These are phyloP conservation scores for Diadema setosum DNA, from an alignment of 35 echinoderm and acorn worm genomes.

Conservation along the genomic window DNA sequence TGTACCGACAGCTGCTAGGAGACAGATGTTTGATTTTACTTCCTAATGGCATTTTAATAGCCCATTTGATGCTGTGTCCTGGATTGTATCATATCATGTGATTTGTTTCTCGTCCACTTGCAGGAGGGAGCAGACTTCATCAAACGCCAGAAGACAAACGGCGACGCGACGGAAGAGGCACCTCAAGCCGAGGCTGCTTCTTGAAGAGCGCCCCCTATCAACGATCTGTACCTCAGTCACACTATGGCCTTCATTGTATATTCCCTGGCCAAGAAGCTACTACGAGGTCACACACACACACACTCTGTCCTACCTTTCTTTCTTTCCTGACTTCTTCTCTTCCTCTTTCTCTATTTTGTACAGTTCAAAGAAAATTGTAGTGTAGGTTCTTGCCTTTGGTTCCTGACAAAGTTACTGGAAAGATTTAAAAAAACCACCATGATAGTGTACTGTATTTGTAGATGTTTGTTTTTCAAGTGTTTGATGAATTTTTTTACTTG, in stretches of 20 bases:
- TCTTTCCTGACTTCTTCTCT: too few species aligned
- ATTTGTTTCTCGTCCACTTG: neutral
- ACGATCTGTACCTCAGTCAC: neutral
- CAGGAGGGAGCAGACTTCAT: slow-evolving; percentile 40
- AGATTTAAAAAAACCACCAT: too few species aligned
- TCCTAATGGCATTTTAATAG: too few species aligned
- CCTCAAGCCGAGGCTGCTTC: neutral
- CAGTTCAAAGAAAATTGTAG: neutral
- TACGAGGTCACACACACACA: slow-evolving; percentile 14
- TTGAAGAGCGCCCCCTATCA: neutral
- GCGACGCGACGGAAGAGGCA: slow-evolving; percentile 35
- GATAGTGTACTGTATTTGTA: slow-evolving; percentile 23
- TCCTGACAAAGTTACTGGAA: neutral
- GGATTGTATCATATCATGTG: too few species aligned
- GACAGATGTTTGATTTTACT: too few species aligned
- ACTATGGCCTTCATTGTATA: slow-evolving; percentile 20
- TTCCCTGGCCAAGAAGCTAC: slow-evolving; percentile 19
- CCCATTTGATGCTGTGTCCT: too few species aligned
- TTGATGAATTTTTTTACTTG: slow-evolving; percentile 27
- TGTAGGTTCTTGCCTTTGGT: slow-evolving; percentile 16
- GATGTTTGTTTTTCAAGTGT: neutral
- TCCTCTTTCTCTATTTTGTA: too few species aligned
- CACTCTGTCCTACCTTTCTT: too few species aligned
- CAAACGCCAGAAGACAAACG: slow-evolving; percentile 40
- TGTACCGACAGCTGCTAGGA: too few species aligned